A percentile compares a stretch with the other conserved stretches of the same genome.
phyloP scores from a whole-genome alignment of 2,888 invertebrate genomes.

The Tachina grossa region DNA sequence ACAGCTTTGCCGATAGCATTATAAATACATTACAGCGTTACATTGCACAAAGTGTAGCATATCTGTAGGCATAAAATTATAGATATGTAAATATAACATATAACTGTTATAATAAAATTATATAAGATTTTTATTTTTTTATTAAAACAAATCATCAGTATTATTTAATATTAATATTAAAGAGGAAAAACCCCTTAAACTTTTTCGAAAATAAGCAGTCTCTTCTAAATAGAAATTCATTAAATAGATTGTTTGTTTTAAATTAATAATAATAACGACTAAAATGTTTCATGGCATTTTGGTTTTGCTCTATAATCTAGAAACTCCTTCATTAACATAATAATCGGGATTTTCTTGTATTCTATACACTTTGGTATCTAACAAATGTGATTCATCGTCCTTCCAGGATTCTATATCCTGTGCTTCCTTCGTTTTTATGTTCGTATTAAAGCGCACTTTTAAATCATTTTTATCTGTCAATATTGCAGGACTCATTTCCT shows the following conservation, averaged over 20 bases:
- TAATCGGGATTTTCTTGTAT: constrained; percentile 72
- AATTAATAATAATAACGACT: constrained; percentile 12
- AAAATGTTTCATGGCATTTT: constrained; percentile 23
- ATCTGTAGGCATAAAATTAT: background rate
- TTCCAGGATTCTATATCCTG: constrained; percentile 36
- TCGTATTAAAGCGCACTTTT: constrained; percentile 65
- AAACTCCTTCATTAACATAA: constrained; percentile 78
- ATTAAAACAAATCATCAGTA: background rate
- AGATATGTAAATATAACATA: background rate
- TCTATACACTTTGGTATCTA: constrained; percentile 60
- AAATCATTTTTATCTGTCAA: constrained; percentile 46
- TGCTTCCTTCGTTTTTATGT: constrained; percentile 44
- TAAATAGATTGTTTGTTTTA: constrained; percentile 11
- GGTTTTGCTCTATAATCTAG: constrained; percentile 74
- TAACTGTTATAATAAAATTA: background rate
- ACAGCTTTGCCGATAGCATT: background rate
- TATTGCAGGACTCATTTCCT: background rate
- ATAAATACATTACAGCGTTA: background rate
- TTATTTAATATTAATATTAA: too few relatives aligned
- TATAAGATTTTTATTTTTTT: background rate
- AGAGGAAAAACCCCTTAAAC: background rate
- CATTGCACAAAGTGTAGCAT: background rate
- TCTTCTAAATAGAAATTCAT: constrained; percentile 28
- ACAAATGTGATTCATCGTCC: constrained; percentile 70
- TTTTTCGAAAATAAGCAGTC: constrained; percentile 39